phyloP scores from a whole-genome alignment of 2,797 vertebrate genomes.

The Sebastes steindachneri region DNA sequence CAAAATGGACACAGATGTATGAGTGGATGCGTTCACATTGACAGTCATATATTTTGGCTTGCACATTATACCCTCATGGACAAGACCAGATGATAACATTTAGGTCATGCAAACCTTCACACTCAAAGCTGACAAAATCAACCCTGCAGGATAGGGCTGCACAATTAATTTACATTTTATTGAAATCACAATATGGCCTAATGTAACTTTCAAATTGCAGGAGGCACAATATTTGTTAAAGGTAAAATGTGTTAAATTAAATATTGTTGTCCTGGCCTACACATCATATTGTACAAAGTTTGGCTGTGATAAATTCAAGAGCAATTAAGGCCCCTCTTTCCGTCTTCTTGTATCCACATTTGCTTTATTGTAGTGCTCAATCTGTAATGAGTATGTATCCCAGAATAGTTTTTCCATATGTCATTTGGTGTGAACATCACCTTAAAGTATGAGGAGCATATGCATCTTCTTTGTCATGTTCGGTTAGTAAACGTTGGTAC shows the following conservation, averaged over 20 bases:
- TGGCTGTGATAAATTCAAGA: neutral
- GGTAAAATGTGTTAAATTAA: neutral
- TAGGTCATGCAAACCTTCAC: too few relatives aligned
- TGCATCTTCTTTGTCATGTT: neutral
- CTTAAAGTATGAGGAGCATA: neutral
- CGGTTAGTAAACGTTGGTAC: neutral
- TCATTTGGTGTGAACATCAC: neutral
- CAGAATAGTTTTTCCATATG: neutral
- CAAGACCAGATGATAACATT: neutral
- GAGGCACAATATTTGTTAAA: fast-evolving
- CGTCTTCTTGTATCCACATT: neutral
- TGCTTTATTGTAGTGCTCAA: neutral
- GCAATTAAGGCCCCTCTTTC: neutral
- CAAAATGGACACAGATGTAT: neutral
- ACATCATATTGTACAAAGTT: too few relatives aligned
- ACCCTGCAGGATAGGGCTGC: too few relatives aligned
- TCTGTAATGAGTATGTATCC: too few relatives aligned
- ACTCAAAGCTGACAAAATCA: too few relatives aligned
- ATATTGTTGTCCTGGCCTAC: neutral
- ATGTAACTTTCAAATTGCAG: fast-evolving
- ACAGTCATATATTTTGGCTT: neutral
- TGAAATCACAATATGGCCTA: too few relatives aligned
- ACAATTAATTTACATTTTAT: fast-evolving
- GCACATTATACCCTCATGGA: neutral
- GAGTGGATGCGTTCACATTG: fast-evolving